Conservation (phyloP, 1,140 invertebrate species). For the Ceratina japonica region DNA sequence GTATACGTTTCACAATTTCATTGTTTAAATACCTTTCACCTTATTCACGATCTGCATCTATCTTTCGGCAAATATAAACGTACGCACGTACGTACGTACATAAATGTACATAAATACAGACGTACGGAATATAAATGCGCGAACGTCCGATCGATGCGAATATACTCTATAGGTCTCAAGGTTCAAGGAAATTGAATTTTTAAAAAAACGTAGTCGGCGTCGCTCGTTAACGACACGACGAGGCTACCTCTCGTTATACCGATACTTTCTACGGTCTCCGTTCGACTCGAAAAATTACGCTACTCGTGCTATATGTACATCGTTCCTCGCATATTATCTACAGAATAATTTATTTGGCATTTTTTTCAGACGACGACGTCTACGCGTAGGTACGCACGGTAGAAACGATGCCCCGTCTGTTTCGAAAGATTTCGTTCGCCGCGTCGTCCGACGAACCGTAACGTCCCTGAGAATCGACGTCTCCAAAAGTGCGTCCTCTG, state of each 20-base stretch:
- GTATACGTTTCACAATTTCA: neutral
- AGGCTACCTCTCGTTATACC: slow-evolving; percentile 6
- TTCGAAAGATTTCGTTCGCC: neutral
- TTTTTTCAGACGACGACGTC: slow-evolving; percentile 14
- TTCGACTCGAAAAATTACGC: slow-evolving; percentile 34
- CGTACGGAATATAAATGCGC: slow-evolving; percentile 15
- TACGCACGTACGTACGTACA: too few species aligned
- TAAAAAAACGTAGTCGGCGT: too few species aligned
- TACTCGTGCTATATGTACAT: slow-evolving; percentile 37
- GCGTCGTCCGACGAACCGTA: neutral
- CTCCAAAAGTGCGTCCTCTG: slow-evolving; percentile 54
- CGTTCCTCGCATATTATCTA: slow-evolving; percentile 42
- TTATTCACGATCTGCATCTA: neutral
- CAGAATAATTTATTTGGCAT: slow-evolving; percentile 42
- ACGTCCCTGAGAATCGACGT: slow-evolving; percentile 67
- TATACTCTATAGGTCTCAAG: too few species aligned
- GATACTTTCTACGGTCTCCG: neutral
- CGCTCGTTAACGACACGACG: too few species aligned
- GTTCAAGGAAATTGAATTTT: too few species aligned
- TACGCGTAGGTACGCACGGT: too few species aligned
- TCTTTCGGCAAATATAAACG: slow-evolving; percentile 11
- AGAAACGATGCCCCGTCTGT: slow-evolving; percentile 41
- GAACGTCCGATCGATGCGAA: neutral
- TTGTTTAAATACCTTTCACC: neutral
- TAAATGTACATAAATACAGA: slow-evolving; percentile 46